Percentiles rank a stretch among this genome's conserved stretches.
These are phyloP conservation scores for Apogon hyalosoma DNA, from an alignment of 2,797 vertebrate genomes.

Conservation along the genomic window DNA sequence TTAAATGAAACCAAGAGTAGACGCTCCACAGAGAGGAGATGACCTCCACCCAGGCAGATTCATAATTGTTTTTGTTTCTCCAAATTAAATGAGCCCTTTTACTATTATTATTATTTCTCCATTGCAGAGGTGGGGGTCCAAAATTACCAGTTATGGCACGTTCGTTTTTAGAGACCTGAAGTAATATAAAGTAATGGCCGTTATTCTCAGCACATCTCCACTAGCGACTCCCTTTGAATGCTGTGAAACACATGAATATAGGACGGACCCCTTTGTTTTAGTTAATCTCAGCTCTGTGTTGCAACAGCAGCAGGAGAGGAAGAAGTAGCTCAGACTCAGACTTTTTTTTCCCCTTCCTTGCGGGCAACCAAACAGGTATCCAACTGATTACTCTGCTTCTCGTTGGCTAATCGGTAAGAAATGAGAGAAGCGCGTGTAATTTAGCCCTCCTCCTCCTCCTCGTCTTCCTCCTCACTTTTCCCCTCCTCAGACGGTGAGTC, in stretches of 20 bases:
- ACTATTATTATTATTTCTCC: slow-evolving; percentile 63
- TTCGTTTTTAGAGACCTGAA: slow-evolving; percentile 55
- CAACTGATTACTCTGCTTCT: slow-evolving; percentile 63
- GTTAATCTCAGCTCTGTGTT: slow-evolving; percentile 51
- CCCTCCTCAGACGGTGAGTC: slow-evolving; percentile 62
- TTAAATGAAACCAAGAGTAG: slow-evolving; percentile 41
- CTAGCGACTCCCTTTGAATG: slow-evolving; percentile 44
- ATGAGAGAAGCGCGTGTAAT: slow-evolving; percentile 67
- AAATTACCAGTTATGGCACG: slow-evolving; percentile 49
- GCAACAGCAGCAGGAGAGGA: slow-evolving; percentile 30
- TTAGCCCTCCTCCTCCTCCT: slow-evolving; percentile 45
- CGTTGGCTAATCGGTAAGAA: slow-evolving; percentile 61
- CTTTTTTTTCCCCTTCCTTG: slow-evolving; percentile 41
- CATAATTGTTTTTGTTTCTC: slow-evolving; percentile 74
- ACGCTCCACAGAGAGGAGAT: slow-evolving; percentile 43
- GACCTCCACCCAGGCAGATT: slow-evolving; percentile 61
- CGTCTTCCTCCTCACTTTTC: slow-evolving; percentile 52
- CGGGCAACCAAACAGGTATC: slow-evolving; percentile 60
- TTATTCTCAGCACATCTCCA: slow-evolving; percentile 43
- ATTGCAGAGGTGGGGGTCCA: slow-evolving; percentile 43
- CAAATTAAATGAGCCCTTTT: slow-evolving; percentile 73
- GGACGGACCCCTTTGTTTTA: slow-evolving; percentile 46
- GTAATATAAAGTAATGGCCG: slow-evolving; percentile 54
- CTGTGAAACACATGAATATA: slow-evolving; percentile 33
- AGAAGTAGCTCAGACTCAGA: slow-evolving; percentile 5